Conservation (phyloP, 1,140 invertebrate genomes). For the Cydia fagiglandana region DNA sequence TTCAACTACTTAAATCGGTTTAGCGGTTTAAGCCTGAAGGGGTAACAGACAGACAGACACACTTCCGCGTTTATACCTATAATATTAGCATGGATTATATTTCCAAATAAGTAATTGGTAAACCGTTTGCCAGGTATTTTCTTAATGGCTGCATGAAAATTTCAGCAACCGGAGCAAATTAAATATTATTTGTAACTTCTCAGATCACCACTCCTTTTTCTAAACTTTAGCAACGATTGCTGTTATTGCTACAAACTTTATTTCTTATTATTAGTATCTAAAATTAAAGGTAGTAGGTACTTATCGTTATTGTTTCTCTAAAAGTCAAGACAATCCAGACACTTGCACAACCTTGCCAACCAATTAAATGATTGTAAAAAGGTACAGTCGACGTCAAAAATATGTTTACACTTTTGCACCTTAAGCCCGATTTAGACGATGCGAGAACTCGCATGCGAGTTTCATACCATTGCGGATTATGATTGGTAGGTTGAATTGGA, state of each 20-base stretch:
- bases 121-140: background rate
- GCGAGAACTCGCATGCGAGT: too few species aligned
- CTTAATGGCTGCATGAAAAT: background rate
- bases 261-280: background rate
- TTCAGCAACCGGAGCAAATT: background rate
- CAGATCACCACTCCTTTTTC: background rate
- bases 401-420: too few species aligned
- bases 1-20: too few species aligned
- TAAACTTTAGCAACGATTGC: slow-evolving; percentile 18
- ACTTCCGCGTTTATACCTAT: background rate
- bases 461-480: too few species aligned
- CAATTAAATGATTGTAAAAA: too few species aligned
- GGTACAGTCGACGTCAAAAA: too few species aligned
- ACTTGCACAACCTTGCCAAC: too few species aligned
- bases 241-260: background rate
- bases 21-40: background rate
- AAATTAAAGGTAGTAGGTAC: too few species aligned
- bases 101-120: background rate
- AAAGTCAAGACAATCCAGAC: too few species aligned
- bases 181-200: background rate
- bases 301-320: too few species aligned
- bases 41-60: background rate
- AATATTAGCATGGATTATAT: background rate
- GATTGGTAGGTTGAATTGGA: too few species aligned
- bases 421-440: too few species aligned